These are phyloP conservation scores for Dorcus hopei DNA, from an alignment of 2,888 invertebrate species.

Conservation along the genomic window DNA sequence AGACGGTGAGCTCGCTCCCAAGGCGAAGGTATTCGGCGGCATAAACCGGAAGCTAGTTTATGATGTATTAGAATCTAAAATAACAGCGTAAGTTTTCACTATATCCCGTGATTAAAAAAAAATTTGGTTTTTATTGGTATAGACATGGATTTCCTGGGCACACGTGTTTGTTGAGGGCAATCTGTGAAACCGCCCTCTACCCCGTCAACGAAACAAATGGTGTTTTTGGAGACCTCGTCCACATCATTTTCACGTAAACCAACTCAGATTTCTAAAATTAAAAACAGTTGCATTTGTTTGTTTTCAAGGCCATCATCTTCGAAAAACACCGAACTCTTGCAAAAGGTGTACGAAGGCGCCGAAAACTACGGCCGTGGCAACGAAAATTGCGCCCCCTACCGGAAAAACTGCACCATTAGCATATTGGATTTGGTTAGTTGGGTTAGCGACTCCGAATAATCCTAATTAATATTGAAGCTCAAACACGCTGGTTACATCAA, in stretches of 20 bases:
- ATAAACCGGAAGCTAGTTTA: slow-evolving; percentile 35
- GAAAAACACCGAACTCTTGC: slow-evolving; percentile 31
- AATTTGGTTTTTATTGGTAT: slow-evolving; percentile 3
- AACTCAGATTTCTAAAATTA: too few species aligned
- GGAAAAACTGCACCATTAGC: slow-evolving; percentile 52
- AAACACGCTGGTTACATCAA: too few species aligned
- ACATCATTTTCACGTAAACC: slow-evolving; percentile 69
- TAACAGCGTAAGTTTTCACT: slow-evolving; percentile 31
- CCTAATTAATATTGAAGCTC: neutral
- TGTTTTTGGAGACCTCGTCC: slow-evolving; percentile 69
- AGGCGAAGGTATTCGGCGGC: slow-evolving; percentile 9
- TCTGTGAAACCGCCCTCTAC: slow-evolving; percentile 70
- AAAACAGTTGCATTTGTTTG: neutral
- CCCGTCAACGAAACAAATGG: slow-evolving; percentile 61
- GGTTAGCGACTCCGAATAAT: slow-evolving; percentile 25
- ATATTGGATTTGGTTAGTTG: slow-evolving; percentile 55
- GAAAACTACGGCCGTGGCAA: slow-evolving; percentile 39
- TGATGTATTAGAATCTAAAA: slow-evolving; percentile 34
- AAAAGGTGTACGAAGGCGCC: slow-evolving; percentile 29
- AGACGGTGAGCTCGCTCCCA: neutral
- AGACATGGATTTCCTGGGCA: slow-evolving; percentile 64
- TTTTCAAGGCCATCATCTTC: slow-evolving; percentile 64
- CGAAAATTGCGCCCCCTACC: slow-evolving; percentile 53
- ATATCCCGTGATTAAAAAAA: too few species aligned
- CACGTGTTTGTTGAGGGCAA: slow-evolving; percentile 66